A percentile compares a stretch with the other conserved stretches of the same genome.
phyloP scores from a whole-genome alignment of 2,888 invertebrate genomes.

The Odiellus spinosus region DNA sequence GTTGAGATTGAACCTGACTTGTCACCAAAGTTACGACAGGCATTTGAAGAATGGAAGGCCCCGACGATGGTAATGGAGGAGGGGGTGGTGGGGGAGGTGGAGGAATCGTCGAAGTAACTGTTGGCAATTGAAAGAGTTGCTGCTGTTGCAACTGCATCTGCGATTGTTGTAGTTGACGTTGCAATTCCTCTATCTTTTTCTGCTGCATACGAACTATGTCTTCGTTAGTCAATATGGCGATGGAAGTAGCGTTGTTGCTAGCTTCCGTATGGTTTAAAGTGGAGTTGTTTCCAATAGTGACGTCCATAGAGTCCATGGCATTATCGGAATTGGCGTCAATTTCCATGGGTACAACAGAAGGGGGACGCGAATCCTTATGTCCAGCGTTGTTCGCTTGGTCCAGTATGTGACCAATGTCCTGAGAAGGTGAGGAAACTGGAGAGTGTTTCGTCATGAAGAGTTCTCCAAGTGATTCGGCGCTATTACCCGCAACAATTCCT shows the following conservation, averaged over 20 bases:
- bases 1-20: constrained; percentile 2
- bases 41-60: too few species aligned
- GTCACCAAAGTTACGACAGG: too few species aligned
- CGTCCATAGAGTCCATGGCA: constrained; percentile 17
- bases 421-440: not conserved
- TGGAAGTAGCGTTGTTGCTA: too few species aligned
- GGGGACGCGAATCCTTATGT: constrained; percentile 23
- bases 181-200: constrained; percentile 70
- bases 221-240: constrained; percentile 7
- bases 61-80: too few species aligned
- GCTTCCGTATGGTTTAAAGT: too few species aligned
- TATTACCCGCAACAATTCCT: not conserved
- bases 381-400: not conserved
- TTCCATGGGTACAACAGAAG: constrained; percentile 29
- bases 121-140: not conserved
- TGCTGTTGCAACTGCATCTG: constrained; percentile 11
- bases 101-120: constrained; percentile 21
- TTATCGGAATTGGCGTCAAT: constrained; percentile 21
- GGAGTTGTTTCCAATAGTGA: constrained; percentile 7
- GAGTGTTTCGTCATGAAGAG: not conserved
- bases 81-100: too few species aligned
- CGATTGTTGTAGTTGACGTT: constrained; percentile 56
- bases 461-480: not conserved
- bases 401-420: not conserved
- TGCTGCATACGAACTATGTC: constrained; percentile 39